These are phyloP conservation scores for Diorhabda elongata DNA, from an alignment of 1,140 invertebrate genomes.

Conservation along the genomic window DNA sequence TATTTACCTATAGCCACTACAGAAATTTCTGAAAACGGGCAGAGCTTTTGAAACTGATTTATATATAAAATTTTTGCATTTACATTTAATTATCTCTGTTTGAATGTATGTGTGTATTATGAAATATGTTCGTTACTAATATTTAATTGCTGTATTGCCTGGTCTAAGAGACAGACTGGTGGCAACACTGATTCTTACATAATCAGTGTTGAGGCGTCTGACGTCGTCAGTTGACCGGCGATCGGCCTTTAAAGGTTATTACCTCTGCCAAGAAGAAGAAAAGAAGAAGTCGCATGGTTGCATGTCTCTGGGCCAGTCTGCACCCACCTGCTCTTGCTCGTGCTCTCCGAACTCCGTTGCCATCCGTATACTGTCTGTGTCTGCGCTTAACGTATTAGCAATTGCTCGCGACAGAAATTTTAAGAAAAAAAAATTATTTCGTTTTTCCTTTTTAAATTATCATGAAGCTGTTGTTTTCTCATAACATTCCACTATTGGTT, in stretches of 20 bases:
- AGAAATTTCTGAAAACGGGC: too few species aligned
- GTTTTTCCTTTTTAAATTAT: too few species aligned
- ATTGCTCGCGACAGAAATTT: not conserved
- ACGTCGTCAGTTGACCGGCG: slow-evolving; percentile 1
- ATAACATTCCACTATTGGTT: too few species aligned
- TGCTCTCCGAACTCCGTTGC: not conserved
- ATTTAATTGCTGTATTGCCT: not conserved
- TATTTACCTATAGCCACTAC: too few species aligned
- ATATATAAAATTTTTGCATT: too few species aligned
- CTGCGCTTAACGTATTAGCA: not conserved
- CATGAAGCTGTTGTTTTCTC: too few species aligned
- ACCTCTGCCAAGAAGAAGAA: slow-evolving; percentile 1
- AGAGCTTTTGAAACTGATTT: too few species aligned
- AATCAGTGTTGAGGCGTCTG: not conserved
- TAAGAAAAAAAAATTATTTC: too few species aligned
- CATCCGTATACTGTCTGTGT: not conserved
- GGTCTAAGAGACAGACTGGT: not conserved
- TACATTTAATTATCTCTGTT: too few species aligned
- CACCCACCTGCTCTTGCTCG: not conserved
- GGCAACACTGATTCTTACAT: slow-evolving; percentile 2
- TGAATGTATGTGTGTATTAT: too few species aligned
- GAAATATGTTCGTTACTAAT: too few species aligned
- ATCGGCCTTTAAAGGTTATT: slow-evolving; percentile 2
- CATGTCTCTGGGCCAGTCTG: slow-evolving; percentile 1
- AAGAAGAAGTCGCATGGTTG: slow-evolving; percentile 1